Base-by-base conservation (phyloP, 2,113 vertebrate genomes). In the Anser brachyrhynchus region DNA sequence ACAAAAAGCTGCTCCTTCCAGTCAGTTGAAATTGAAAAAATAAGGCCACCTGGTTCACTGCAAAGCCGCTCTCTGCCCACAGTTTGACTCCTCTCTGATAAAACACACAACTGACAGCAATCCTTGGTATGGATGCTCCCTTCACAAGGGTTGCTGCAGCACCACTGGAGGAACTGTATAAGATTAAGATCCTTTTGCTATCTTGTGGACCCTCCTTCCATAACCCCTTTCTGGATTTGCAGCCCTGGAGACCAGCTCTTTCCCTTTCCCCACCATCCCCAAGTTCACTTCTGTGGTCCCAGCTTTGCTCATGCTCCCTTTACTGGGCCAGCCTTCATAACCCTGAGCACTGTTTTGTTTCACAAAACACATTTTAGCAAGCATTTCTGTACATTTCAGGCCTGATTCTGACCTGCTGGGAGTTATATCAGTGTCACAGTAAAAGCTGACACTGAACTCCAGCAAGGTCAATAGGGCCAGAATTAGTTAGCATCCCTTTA, bases 381-480 rank as follows among this genome's bases (percentile, higher is more conserved):
- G 23, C 21, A 6, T n/a, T 43, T 57, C 55, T 74, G 55, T 74
- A 33, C 31, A n/a, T 75, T 33, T 59, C 15, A 59, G 74, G 28
- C 26, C 35, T 75, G 25, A 54, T 61, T 71, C 44, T 46, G n/a
- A 54, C 31, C 25, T 21, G 8, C 8, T 44, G 37, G 31, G 21
- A 29, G 4, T 28, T 43, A 7, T 23, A 13, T 62, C 23, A 54
- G 84, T 26, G 55, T 33, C 67, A 83, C 39, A 12, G 20, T 33
- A 66, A 59, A 89, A 82, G 61, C 71, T 52, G 21, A 87, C 37
- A 52, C 31, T 6, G 3, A 72, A 13, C 7, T 25, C 14, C 44
- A 59, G 46, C 0, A 1, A 75, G 31, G 46, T 78, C 51, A 71
- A 0, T 0, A 1, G 26, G n/a, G n/a, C 28, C 46, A 71, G 57